phyloP scores from a whole-genome alignment of 2,113 vertebrate species.

The Neopipo cinnamomea region DNA sequence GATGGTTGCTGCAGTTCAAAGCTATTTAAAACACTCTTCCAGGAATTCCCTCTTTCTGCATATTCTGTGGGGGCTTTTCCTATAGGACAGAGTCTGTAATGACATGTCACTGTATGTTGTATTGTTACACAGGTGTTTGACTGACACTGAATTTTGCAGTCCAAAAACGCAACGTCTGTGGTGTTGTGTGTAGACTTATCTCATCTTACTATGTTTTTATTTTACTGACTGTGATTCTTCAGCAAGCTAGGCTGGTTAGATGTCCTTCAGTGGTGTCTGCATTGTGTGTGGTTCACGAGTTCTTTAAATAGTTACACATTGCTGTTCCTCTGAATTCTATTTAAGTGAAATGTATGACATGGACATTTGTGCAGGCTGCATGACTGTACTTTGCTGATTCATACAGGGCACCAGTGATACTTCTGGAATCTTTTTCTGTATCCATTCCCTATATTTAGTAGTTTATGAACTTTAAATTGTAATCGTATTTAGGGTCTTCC shows the following conservation, averaged over 20 bases:
- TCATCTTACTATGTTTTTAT: not conserved
- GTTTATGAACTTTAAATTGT: not conserved
- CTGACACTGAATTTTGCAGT: not conserved
- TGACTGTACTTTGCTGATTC: conserved; percentile 18
- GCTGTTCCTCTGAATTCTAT: not conserved
- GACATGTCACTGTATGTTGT: not conserved
- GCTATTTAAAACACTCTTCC: not conserved
- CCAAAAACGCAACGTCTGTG: not conserved
- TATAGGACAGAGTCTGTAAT: not conserved
- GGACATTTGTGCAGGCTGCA: not conserved
- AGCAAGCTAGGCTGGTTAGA: not conserved
- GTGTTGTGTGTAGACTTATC: not conserved
- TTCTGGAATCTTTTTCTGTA: not conserved
- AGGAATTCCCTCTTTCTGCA: not conserved
- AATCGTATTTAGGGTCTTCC: not conserved
- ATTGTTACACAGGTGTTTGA: not conserved
- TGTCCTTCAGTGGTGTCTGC: not conserved
- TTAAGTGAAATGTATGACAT: not conserved
- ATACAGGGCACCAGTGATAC: not conserved
- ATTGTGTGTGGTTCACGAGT: not conserved
- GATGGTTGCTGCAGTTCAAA: not conserved
- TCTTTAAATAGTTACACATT: not conserved
- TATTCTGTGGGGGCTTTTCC: not conserved
- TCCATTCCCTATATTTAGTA: not conserved
- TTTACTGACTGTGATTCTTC: not conserved